Conservation (phyloP, 2,888 invertebrate genomes). For the Argyra leucocephala region DNA sequence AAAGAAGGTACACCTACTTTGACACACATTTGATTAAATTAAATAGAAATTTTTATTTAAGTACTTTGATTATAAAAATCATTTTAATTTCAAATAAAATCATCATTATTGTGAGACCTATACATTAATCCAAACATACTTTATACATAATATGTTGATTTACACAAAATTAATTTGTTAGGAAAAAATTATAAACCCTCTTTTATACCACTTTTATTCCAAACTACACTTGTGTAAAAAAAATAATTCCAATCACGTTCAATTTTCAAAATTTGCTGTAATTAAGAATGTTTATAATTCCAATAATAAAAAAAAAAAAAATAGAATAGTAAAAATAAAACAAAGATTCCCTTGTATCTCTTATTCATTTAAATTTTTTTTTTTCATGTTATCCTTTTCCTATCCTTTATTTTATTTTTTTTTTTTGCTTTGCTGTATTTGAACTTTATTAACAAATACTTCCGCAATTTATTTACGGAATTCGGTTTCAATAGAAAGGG, state of each 20-base stretch:
- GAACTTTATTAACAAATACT: conserved; percentile 1
- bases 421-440: background rate
- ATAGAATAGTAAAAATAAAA: background rate
- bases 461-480: background rate
- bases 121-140: too few species aligned
- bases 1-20: too few species aligned
- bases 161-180: too few species aligned
- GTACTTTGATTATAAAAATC: too few species aligned
- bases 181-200: too few species aligned
- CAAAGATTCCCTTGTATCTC: background rate
- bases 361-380: background rate
- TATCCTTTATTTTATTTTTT: background rate
- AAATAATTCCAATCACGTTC: conserved; percentile 1
- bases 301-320: background rate
- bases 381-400: background rate
- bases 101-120: too few species aligned
- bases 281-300: background rate
- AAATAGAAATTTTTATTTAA: too few species aligned
- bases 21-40: too few species aligned
- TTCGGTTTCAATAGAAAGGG: background rate
- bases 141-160: too few species aligned
- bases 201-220: too few species aligned
- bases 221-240: background rate
- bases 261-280: conserved; percentile 4
- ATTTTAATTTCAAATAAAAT: too few species aligned